These are phyloP conservation scores for Amyelois transitella DNA, from an alignment of 1,140 invertebrate species.

Conservation along the genomic window DNA sequence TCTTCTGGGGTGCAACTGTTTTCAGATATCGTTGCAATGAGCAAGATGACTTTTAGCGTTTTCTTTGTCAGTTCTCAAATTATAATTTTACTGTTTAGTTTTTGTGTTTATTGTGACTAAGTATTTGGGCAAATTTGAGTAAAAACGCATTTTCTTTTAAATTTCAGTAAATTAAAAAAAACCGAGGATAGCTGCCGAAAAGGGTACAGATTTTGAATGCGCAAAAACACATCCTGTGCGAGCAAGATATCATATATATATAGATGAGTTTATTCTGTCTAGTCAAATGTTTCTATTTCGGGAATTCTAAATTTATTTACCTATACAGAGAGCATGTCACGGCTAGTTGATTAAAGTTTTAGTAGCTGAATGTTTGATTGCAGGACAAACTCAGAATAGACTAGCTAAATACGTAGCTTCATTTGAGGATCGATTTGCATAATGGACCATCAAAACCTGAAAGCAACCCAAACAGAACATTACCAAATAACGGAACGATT, in stretches of 20 bases:
- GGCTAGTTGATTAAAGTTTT: slow-evolving; percentile 24
- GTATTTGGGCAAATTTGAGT: no score
- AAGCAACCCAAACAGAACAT: slow-evolving; percentile 34
- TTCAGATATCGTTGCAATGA: not conserved
- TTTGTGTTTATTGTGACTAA: no score
- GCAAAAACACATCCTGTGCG: no score
- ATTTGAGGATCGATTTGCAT: slow-evolving; percentile 54
- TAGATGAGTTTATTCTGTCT: no score
- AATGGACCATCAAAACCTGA: slow-evolving; percentile 49
- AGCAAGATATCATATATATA: no score
- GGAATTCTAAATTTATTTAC: not conserved
- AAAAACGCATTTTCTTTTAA: no score
- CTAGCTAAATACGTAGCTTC: slow-evolving; percentile 46
- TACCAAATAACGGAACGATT: slow-evolving; percentile 19
- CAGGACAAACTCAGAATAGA: slow-evolving; percentile 38
- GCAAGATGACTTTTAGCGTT: not conserved
- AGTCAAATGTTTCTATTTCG: no score
- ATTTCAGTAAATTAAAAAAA: no score
- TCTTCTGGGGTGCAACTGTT: not conserved
- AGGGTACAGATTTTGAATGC: no score
- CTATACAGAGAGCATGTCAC: not conserved
- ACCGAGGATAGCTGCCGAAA: no score
- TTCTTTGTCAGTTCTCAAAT: no score
- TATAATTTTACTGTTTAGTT: no score
- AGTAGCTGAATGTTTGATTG: slow-evolving; percentile 18